These are phyloP conservation scores for Nasonia giraulti DNA, from an alignment of 1,140 invertebrate species.

Conservation along the genomic window DNA sequence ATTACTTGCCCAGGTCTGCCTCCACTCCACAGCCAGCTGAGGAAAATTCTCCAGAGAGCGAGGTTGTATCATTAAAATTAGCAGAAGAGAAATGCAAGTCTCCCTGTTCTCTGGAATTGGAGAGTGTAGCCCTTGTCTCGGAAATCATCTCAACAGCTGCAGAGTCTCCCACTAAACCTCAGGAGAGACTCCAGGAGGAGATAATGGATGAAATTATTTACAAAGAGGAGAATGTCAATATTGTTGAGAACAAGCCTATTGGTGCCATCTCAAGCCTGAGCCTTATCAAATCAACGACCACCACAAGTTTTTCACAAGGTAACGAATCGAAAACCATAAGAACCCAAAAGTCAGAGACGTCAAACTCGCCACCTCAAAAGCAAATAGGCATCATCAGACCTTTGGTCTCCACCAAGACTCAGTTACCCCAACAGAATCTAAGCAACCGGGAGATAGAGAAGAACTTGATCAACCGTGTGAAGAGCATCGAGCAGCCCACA, in stretches of 20 bases:
- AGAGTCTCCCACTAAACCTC: conserved; percentile 26
- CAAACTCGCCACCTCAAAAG: conserved; percentile 69
- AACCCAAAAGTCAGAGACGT: conserved; percentile 63
- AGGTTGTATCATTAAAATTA: neutral
- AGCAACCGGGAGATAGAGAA: conserved; percentile 82
- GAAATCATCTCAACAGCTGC: conserved; percentile 1
- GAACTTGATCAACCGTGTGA: conserved; percentile 82
- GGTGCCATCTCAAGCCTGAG: conserved; percentile 65
- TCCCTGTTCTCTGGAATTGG: neutral
- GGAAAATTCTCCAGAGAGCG: conserved; percentile 22
- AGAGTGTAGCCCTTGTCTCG: conserved; percentile 6
- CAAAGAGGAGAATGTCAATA: conserved; percentile 44
- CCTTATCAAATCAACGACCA: conserved; percentile 60
- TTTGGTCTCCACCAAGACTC: conserved; percentile 74
- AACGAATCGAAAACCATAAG: conserved; percentile 68
- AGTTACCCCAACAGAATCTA: conserved; percentile 70
- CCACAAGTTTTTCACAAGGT: conserved; percentile 58
- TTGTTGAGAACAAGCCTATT: conserved; percentile 56
- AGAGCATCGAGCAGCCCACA: conserved; percentile 77
- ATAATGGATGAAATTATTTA: conserved; percentile 34
- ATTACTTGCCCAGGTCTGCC: conserved; percentile 73
- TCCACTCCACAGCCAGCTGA: conserved; percentile 19
- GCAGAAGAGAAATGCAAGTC: neutral
- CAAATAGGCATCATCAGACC: conserved; percentile 79
- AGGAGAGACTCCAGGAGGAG: conserved; percentile 30